Evolutionary conservation across 2,888 invertebrate genomes (phyloP), one percentile per base, ranked within the genome.

Genomic region (Ryuthela nishihirai): DNA sequence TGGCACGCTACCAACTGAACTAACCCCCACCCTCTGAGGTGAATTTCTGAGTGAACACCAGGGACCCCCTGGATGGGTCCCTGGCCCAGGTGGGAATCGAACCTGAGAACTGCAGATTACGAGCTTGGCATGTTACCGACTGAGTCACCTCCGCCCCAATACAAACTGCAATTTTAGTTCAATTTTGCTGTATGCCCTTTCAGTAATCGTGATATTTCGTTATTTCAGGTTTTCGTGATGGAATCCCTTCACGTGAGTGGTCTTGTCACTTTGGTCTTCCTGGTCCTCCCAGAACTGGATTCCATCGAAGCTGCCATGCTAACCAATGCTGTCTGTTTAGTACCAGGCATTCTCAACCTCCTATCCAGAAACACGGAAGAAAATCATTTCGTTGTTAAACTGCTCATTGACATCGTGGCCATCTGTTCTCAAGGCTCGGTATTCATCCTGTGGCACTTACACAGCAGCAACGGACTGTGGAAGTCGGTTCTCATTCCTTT

Each of bases 291-390:
- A 0, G 87, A 91, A 71, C 75, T 97, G 67, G 94, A 98, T 75
- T 90, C 92, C 4, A 86, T 95, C 50, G 90, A 92, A 74, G 95
- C 93, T 36, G 90, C 93, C 32, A 94, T 95, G 91, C 78, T 98
- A 65, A 94, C 94, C 23, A 95, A 94, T 74, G 94, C 94, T 70
- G 82, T 97, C 49, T 95, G 94, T 73, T 85, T 97, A 68, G 80
- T 95, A 36, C 98, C 98, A 2, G 87, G 87, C 17, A 76, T 90
- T 55, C 75, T 87, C 24, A 84, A 85, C 81, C 78, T 93, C 54
- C 76, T 91, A 4, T 91, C 91, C 4, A 81, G 91, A 49, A 88
- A 85, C 72, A 85, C 85, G 48, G 85, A 86, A 72, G 90, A 91
- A 45, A 49, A 65, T 45, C 62, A 67, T 60, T 62, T 69, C 15